Percentiles rank a stretch among this genome's conserved stretches.
These are phyloP conservation scores for Plebejus anna DNA, from an alignment of 2,888 invertebrate species.

Conservation along the genomic window DNA sequence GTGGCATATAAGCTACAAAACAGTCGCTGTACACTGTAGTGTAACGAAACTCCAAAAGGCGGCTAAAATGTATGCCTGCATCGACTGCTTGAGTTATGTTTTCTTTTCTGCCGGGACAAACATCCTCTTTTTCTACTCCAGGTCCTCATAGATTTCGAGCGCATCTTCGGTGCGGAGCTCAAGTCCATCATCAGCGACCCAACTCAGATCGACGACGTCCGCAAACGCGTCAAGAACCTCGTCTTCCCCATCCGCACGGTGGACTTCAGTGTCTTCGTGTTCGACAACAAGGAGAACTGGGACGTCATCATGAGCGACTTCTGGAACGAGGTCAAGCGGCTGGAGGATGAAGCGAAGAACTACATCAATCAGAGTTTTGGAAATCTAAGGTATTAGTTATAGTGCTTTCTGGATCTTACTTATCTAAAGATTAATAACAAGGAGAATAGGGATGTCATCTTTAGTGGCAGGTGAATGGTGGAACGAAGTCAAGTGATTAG, in stretches of 20 bases:
- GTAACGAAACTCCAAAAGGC: too few relatives aligned
- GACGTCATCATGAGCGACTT: slow-evolving; percentile 89
- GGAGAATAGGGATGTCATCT: too few relatives aligned
- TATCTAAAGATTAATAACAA: too few relatives aligned
- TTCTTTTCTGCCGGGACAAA: too few relatives aligned
- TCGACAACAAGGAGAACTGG: slow-evolving; percentile 91
- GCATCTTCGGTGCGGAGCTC: slow-evolving; percentile 92
- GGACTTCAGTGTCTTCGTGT: slow-evolving; percentile 90
- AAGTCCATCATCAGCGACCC: slow-evolving; percentile 93
- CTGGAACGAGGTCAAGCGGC: slow-evolving; percentile 84
- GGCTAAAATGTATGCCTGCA: too few relatives aligned
- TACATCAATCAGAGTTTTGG: slow-evolving; percentile 94
- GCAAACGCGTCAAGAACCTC: slow-evolving; percentile 88
- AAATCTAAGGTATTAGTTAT: slow-evolving; percentile 79
- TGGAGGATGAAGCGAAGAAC: slow-evolving; percentile 90
- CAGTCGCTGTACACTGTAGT: too few relatives aligned
- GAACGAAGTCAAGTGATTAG: too few relatives aligned
- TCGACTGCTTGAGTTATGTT: too few relatives aligned
- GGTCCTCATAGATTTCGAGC: slow-evolving; percentile 92
- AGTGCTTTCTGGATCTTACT: too few relatives aligned
- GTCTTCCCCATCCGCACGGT: slow-evolving; percentile 87
- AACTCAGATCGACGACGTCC: slow-evolving; percentile 90
- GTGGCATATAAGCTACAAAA: too few relatives aligned
- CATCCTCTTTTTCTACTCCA: slow-evolving; percentile 42
- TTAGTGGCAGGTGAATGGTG: too few relatives aligned